Conservation (phyloP, 2,888 invertebrate species). For the Diarsia dahlii region DNA sequence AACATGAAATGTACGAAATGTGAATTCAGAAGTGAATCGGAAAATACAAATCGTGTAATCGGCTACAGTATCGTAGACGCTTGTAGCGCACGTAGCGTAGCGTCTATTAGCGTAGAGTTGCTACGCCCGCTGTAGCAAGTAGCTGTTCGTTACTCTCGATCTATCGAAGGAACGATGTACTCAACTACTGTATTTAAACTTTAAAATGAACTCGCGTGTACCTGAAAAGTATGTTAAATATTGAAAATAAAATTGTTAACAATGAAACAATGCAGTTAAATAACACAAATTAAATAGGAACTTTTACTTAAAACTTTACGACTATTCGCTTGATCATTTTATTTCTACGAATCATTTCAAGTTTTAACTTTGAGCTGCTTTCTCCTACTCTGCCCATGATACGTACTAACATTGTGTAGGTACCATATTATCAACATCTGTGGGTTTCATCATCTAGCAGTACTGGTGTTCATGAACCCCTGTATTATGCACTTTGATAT, state of each 20-base stretch:
- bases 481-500: constrained; percentile 54
- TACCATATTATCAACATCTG: not conserved
- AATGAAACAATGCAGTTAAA: not conserved
- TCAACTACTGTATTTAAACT: constrained; percentile 3
- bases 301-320: not conserved
- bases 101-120: constrained; percentile 46
- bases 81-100: constrained; percentile 54
- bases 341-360: not conserved
- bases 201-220: not conserved
- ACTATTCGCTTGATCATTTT: not conserved
- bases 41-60: constrained; percentile 57
- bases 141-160: constrained; percentile 29
- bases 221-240: not conserved
- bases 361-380: not conserved
- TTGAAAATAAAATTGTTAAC: not conserved
- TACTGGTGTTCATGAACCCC: constrained; percentile 18
- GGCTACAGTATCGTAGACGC: constrained; percentile 53
- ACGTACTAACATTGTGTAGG: not conserved
- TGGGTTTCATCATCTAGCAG: constrained; percentile 8
- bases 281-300: not conserved
- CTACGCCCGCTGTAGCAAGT: constrained; percentile 64
- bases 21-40: constrained; percentile 41
- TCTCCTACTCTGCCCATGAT: not conserved
- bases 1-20: constrained; percentile 24
- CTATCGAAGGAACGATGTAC: constrained; percentile 8